These are phyloP conservation scores for Potamilus streckersoni DNA, from an alignment of 1,140 invertebrate species.

Conservation along the genomic window DNA sequence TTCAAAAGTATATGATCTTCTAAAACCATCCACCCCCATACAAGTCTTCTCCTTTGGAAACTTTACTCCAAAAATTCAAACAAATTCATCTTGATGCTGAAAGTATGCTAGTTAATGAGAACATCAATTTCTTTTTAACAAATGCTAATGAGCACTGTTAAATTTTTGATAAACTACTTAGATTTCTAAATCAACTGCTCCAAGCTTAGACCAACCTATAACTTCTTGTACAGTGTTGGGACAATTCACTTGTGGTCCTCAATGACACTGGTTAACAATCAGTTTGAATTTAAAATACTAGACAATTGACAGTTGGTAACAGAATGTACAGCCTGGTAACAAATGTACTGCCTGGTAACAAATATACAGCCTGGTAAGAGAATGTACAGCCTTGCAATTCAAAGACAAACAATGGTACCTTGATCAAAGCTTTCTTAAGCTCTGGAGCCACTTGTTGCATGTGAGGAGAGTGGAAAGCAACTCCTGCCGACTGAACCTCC, in stretches of 20 bases:
- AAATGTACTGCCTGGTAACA: neutral
- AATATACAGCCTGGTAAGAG: neutral
- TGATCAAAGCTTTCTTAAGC: slow-evolving; percentile 80
- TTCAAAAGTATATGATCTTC: too few relatives aligned
- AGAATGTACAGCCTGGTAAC: neutral
- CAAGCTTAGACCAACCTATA: neutral
- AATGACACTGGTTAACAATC: neutral
- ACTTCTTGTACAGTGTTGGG: neutral
- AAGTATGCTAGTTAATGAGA: too few relatives aligned
- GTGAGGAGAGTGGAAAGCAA: slow-evolving; percentile 95
- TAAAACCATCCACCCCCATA: too few relatives aligned
- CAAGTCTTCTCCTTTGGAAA: too few relatives aligned
- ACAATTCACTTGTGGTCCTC: neutral
- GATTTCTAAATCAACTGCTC: neutral
- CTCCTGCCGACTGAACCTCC: slow-evolving; percentile 86
- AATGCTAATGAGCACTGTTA: too few relatives aligned
- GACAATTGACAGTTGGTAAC: neutral
- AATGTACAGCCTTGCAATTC: neutral
- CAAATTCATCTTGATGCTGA: too few relatives aligned
- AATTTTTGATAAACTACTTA: too few relatives aligned
- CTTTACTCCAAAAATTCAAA: too few relatives aligned
- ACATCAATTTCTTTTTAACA: too few relatives aligned
- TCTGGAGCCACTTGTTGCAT: slow-evolving; percentile 86
- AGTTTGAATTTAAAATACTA: neutral
- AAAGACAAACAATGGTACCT: slow-evolving; percentile 67